Base-by-base conservation (phyloP, 2,797 vertebrate genomes). In the Novumbra hubbsi region DNA sequence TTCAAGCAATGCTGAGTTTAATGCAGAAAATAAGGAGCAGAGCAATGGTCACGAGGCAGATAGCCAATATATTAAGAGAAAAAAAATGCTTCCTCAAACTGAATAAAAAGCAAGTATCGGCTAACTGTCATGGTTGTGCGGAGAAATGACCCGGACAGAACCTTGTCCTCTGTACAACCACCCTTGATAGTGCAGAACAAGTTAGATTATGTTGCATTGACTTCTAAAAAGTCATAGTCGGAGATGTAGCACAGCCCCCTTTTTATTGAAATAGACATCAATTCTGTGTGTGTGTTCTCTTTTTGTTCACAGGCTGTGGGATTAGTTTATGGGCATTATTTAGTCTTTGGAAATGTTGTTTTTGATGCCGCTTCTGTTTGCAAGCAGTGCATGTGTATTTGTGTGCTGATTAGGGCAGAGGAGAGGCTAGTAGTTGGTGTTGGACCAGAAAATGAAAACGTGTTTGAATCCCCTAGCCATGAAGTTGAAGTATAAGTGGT, bases 51-150 rank as follows among this genome's bases (percentile, higher is more conserved):
- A n/a, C 19, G 27, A 66, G 64, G 21, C 32, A 66, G 64, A 15
- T 66, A 41, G 64, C 64, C 64, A 66, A 66, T 66, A 66, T 32
- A 66, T 34, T 16, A 32, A n/a, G 28, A 12, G 19, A 8, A 66
- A 41, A 66, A 41, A 66, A 66, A 66, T 41, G 32, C 64, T 32
- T 66, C 64, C 28, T 8, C 64, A 32, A 38, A 66, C 38, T 66
- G 28, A 66, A 66, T 66, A 66, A 66, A 65, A 66, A 66, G 16
- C 1, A 19, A 30, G 11, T 41, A 66, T 66, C 17, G 64, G 64
- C 64, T 66, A 34, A 38, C 64, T 66, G 64, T 66, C 64, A 66
- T 38, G 30, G 11, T 17, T n/a, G 19, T 6, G 64, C 19, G 16
- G 64, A 66, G 30, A 41, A 34, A 66, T 66, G 12, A n/a, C n/a